Conservation (phyloP, 1,140 invertebrate genomes). For the Rhopalosiphum maidis region DNA sequence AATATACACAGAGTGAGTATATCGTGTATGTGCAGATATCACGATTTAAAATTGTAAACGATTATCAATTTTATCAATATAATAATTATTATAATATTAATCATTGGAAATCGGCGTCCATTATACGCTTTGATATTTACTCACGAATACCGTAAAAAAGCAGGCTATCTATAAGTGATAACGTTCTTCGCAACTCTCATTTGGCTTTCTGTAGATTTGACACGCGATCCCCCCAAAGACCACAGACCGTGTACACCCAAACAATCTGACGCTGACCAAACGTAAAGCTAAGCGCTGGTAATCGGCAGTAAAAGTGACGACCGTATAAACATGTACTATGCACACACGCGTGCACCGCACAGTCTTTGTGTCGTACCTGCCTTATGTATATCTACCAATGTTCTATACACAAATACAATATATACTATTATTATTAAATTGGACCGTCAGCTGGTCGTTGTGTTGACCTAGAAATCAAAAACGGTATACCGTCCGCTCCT, state of each 20-base stretch:
- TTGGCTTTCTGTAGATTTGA: background rate
- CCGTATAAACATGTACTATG: background rate
- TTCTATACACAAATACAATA: background rate
- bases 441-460: constrained; percentile 29
- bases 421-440: background rate
- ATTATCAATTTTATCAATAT: too few relatives aligned
- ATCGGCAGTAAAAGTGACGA: constrained; percentile 41
- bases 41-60: too few relatives aligned
- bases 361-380: background rate
- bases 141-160: background rate
- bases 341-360: background rate
- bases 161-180: background rate
- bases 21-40: too few relatives aligned
- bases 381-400: background rate
- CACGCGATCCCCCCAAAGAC: background rate
- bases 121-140: background rate
- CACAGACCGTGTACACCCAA: background rate
- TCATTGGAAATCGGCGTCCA: background rate
- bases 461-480: constrained; percentile 44
- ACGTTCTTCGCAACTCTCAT: background rate
- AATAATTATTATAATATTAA: background rate
- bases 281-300: background rate
- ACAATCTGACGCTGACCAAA: background rate
- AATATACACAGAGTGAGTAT: too few relatives aligned
- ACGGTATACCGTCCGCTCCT: constrained; percentile 18